phyloP scores from a whole-genome alignment of 2,113 vertebrate genomes.

The Neopipo cinnamomea region DNA sequence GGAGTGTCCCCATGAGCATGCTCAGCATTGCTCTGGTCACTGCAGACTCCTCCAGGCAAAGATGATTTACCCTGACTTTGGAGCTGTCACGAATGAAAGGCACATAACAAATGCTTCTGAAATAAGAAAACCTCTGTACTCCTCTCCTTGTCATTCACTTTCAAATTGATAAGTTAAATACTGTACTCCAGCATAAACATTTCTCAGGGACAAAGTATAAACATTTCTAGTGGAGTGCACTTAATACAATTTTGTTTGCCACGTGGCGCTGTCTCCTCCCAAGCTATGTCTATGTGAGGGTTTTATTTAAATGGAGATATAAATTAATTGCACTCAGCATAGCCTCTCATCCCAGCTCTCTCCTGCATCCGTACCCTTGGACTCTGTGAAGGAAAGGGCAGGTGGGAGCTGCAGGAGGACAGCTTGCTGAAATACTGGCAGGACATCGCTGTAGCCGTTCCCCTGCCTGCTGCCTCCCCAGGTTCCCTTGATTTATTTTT shows the following conservation, averaged over 20 bases:
- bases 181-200: conserved; percentile 59
- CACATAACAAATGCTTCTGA: conserved; percentile 45
- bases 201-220: conserved; percentile 63
- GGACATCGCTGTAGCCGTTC: not conserved
- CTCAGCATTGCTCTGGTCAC: not conserved
- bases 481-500: not conserved
- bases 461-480: not conserved
- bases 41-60: not conserved
- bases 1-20: not conserved
- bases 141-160: conserved; percentile 25
- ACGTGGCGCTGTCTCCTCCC: conserved; percentile 41
- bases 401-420: not conserved
- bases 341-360: conserved; percentile 13
- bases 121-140: conserved; percentile 40
- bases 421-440: not conserved
- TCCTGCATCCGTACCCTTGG: not conserved
- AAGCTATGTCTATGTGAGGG: not conserved
- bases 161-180: conserved; percentile 60
- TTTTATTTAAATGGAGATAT: conserved; percentile 60
- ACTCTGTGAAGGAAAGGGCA: not conserved
- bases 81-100: not conserved
- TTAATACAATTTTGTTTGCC: conserved; percentile 64
- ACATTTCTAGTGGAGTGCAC: conserved; percentile 65
- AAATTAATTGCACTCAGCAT: conserved; percentile 57
- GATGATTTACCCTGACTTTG: not conserved